Conservation (phyloP, 2,888 invertebrate species). For the Protodeltote pygarga region DNA sequence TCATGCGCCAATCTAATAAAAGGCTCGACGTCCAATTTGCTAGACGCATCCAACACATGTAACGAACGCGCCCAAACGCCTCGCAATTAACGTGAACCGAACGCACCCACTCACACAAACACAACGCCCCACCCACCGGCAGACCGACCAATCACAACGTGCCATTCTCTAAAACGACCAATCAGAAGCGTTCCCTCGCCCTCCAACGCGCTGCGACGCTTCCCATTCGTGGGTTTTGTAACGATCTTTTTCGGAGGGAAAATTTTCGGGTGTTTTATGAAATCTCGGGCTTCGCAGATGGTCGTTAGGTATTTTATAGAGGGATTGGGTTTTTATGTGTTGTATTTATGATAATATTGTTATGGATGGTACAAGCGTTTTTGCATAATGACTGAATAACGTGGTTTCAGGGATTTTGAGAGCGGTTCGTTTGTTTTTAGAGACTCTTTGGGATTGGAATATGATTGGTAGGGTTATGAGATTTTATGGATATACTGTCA, state of each 20-base stretch:
- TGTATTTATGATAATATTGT: constrained; percentile 80
- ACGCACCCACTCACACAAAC: constrained; percentile 69
- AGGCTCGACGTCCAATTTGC: constrained; percentile 58
- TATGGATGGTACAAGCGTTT: constrained; percentile 73
- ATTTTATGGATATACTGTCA: neutral
- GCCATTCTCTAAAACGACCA: constrained; percentile 59
- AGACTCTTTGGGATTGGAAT: constrained; percentile 14
- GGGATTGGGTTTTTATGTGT: constrained; percentile 75
- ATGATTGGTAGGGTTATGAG: constrained; percentile 16
- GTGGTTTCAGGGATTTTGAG: constrained; percentile 44
- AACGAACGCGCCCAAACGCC: constrained; percentile 60
- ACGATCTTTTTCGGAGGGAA: constrained; percentile 81
- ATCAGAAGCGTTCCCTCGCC: constrained; percentile 70
- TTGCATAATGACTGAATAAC: constrained; percentile 73
- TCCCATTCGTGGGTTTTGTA: constrained; percentile 71
- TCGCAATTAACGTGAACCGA: constrained; percentile 71
- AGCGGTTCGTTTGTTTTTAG: constrained; percentile 41
- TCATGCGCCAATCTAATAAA: constrained; percentile 52
- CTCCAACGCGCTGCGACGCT: constrained; percentile 66
- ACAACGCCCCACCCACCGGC: constrained; percentile 66
- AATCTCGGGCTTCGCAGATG: constrained; percentile 63
- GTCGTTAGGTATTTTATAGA: constrained; percentile 72
- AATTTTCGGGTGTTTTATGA: constrained; percentile 82
- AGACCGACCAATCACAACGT: constrained; percentile 71
- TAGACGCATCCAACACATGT: constrained; percentile 55